Conservation (phyloP, 2,888 invertebrate species). For the Nomada fabriciana region DNA sequence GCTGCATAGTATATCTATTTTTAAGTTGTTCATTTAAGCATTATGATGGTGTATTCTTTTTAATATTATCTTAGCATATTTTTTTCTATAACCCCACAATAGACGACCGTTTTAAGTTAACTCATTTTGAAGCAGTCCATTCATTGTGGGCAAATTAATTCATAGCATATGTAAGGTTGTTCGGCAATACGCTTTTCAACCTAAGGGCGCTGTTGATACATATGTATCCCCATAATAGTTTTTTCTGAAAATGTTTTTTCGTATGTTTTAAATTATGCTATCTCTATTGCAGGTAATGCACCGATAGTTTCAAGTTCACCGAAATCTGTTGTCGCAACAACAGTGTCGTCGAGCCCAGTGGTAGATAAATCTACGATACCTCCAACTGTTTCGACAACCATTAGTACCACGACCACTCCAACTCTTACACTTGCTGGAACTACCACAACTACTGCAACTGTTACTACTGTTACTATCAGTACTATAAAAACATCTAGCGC, state of each 20-base stretch:
- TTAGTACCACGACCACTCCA: conserved; percentile 48
- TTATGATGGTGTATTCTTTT: background rate
- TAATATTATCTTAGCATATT: conserved; percentile 26
- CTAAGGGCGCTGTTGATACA: conserved; percentile 73
- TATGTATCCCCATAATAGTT: background rate
- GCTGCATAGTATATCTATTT: background rate
- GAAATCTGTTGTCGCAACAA: conserved; percentile 72
- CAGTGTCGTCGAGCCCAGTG: conserved; percentile 77
- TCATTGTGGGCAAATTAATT: conserved; percentile 72
- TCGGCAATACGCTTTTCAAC: conserved; percentile 56
- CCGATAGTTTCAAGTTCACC: conserved; percentile 76
- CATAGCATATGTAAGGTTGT: conserved; percentile 77
- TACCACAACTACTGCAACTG: conserved; percentile 40
- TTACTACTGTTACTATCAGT: conserved; percentile 49
- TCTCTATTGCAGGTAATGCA: conserved; percentile 85
- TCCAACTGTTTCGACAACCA: conserved; percentile 52
- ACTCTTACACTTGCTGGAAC: conserved; percentile 51
- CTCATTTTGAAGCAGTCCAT: conserved; percentile 44
- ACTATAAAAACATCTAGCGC: conserved; percentile 58
- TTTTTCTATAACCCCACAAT: conserved; percentile 37
- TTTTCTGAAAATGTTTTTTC: background rate
- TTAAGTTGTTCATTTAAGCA: conserved; percentile 27
- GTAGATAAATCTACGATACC: conserved; percentile 78
- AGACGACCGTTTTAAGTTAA: conserved; percentile 49
- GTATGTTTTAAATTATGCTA: background rate